Evolutionary conservation across 2,888 invertebrate species (phyloP), one percentile per base, ranked within the genome.

Genomic region (Ophion ellenae): DNA sequence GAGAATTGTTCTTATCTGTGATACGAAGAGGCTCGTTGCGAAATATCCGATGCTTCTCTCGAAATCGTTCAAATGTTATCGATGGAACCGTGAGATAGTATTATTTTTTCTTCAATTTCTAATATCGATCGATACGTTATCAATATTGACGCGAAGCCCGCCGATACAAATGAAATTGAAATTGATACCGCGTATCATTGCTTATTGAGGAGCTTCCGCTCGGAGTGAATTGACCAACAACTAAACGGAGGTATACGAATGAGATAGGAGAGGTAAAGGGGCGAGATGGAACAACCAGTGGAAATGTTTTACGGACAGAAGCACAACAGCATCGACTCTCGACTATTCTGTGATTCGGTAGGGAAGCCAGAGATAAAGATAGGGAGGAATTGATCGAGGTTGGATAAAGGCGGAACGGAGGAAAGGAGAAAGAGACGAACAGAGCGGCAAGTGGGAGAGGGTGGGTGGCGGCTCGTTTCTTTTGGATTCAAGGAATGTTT

Each of bases 401-500:
- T 74, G 69, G 63, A 53, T 36, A 69, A 76, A 75, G 83, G 69
- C 20, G 28, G 71, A 66, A 84, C 28, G 57, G 69, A 28, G 70
- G 32, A 28, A 64, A 69, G 67, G 88, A 86, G 87, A 85, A 84
- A 81, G 80, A 82, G 70, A 83, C 76, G 71, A 84, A 20, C 47
- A 66, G 76, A 78, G 80, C 53, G 84, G 57, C 78, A 79, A 86
- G 70, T 45, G 79, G 74, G 81, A 86, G 81, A 87, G 83, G 85
- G 89, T 88, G 89, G 90, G 86, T 90, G 92, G 91, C 92, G 92
- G 91, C 92, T 93, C 93, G 94, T 94, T 93, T 94, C 93, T 94
- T 94, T 94, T 93, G 93, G 93, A 94, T 94, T 94, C 94, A 94
- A 94, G 93, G 93, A 94, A 94, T 94, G 94, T 94, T 94, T 94